Percentiles rank a stretch among this genome's conserved stretches.
Conservation (phyloP, 1,140 invertebrate species). For the Drosophila equinoxialis region DNA sequence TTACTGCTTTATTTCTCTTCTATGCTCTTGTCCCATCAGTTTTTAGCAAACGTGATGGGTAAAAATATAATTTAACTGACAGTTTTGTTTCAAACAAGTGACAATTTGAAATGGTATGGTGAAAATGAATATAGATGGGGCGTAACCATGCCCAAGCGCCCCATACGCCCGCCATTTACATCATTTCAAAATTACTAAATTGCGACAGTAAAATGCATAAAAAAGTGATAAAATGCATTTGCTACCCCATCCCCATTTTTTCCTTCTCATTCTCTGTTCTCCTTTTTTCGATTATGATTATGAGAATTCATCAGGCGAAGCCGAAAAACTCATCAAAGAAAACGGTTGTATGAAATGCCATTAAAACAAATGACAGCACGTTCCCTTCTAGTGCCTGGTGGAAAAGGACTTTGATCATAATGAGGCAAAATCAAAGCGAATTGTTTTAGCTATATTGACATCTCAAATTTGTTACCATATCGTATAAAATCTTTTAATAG, state of each 20-base stretch:
- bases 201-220: slow-evolving; percentile 53
- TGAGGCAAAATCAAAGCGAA: slow-evolving; percentile 54
- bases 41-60: slow-evolving; percentile 49
- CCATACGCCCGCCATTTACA: not conserved
- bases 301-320: slow-evolving; percentile 49
- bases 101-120: slow-evolving; percentile 51
- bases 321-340: slow-evolving; percentile 59
- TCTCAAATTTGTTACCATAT: not conserved
- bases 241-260: slow-evolving; percentile 21
- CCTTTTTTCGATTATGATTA: slow-evolving; percentile 45
- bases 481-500: not conserved
- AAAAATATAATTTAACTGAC: slow-evolving; percentile 74
- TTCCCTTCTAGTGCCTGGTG: slow-evolving; percentile 37
- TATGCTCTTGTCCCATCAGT: slow-evolving; percentile 23
- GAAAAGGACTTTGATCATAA: slow-evolving; percentile 45
- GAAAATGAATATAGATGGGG: slow-evolving; percentile 5
- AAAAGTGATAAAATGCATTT: slow-evolving; percentile 74
- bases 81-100: slow-evolving; percentile 62
- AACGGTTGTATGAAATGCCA: slow-evolving; percentile 31
- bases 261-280: slow-evolving; percentile 1
- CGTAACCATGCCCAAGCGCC: not conserved
- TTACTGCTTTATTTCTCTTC: not conserved
- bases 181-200: slow-evolving; percentile 57
- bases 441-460: slow-evolving; percentile 42
- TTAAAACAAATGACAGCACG: slow-evolving; percentile 74